Evolutionary conservation across 2,797 vertebrate species (phyloP).

Genomic region (Sciurus carolinensis): DNA sequence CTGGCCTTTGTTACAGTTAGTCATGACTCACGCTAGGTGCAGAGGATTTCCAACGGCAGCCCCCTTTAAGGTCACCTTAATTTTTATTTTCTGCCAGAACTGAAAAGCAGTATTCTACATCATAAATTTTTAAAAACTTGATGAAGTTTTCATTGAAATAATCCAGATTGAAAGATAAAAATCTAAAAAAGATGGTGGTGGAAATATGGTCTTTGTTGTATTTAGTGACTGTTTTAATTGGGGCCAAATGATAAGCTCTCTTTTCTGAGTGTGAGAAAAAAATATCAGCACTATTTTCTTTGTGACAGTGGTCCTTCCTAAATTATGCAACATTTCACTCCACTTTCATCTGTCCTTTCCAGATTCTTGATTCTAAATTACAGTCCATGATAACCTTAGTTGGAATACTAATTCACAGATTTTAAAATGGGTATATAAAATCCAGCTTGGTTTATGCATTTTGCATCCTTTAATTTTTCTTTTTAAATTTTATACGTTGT

Average conservation of each 20-base stretch:
- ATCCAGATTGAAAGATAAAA: not conserved
- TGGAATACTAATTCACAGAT: constrained; percentile 18
- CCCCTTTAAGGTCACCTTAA: not conserved
- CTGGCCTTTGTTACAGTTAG: not conserved
- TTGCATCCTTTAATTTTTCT: not conserved
- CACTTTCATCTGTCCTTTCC: constrained; percentile 33
- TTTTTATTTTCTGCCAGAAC: constrained; percentile 33
- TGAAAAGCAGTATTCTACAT: not conserved
- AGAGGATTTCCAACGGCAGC: not conserved
- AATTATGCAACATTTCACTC: not conserved
- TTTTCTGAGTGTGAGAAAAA: constrained; percentile 13
- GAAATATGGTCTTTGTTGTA: not conserved
- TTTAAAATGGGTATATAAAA: not conserved
- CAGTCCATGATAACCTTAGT: not conserved
- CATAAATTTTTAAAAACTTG: constrained; percentile 40
- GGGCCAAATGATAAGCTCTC: not conserved
- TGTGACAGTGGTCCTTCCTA: not conserved
- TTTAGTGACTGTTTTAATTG: constrained; percentile 23
- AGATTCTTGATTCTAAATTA: constrained; percentile 28
- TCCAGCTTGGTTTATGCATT: constrained; percentile 37
- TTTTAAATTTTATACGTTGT: not conserved
- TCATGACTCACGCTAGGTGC: not conserved
- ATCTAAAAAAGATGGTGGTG: not conserved
- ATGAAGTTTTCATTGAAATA: constrained; percentile 31
- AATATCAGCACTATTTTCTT: not conserved